Percentiles rank a stretch among this genome's conserved stretches.
Conservation (phyloP, 2,113 vertebrate species). For the Nicator chloris region DNA sequence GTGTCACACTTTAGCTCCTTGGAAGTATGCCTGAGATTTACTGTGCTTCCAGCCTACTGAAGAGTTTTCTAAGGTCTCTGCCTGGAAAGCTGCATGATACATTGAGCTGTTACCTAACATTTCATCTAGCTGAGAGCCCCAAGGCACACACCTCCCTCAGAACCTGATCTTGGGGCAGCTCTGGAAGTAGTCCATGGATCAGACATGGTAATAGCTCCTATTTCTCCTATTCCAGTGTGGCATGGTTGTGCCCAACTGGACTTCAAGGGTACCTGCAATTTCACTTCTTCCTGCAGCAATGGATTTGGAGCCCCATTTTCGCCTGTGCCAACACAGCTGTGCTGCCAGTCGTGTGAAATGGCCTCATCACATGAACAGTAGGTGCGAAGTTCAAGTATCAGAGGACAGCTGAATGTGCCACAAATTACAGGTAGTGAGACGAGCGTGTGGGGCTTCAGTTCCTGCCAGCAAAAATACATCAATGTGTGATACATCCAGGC, state of each 20-base stretch:
- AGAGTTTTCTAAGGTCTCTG: neutral
- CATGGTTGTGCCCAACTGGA: neutral
- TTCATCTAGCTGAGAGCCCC: neutral
- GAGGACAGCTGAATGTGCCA: neutral
- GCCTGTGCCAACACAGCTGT: neutral
- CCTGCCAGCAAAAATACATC: neutral
- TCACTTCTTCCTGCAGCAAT: neutral
- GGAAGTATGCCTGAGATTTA: neutral
- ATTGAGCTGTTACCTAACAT: neutral
- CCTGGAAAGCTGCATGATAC: neutral
- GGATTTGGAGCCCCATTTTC: neutral
- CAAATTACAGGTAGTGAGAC: neutral
- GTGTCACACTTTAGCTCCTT: neutral
- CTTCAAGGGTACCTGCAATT: neutral
- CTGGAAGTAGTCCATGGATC: neutral
- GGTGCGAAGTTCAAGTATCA: neutral
- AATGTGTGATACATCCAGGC: rapidly evolving
- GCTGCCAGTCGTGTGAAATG: neutral
- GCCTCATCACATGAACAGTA: neutral
- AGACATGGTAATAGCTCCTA: neutral
- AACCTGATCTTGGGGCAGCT: neutral
- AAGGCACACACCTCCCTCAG: neutral
- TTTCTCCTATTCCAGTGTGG: neutral
- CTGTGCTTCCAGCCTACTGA: neutral
- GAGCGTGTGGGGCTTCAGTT: neutral